These are phyloP conservation scores for Sorex fumeus DNA, from an alignment of 2,113 vertebrate species.

Conservation along the genomic window DNA sequence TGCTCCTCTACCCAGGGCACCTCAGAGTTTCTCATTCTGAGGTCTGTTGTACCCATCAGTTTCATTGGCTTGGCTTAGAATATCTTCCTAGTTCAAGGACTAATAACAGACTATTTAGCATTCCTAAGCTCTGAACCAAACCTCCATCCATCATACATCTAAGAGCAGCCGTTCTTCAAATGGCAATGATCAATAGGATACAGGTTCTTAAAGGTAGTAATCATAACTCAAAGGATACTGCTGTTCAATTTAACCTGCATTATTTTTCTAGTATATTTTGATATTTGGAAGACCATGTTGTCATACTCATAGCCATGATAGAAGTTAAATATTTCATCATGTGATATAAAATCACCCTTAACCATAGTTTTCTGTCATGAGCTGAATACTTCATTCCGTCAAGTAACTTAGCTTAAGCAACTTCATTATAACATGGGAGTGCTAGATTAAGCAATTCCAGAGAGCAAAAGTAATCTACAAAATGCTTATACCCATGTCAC, in stretches of 20 bases:
- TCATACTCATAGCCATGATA: too few relatives aligned
- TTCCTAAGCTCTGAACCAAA: conserved; percentile 34
- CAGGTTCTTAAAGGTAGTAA: not conserved
- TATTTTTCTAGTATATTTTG: not conserved
- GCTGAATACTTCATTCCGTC: not conserved
- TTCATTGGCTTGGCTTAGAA: too few relatives aligned
- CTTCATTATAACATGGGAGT: conserved; percentile 9
- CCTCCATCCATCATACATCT: not conserved
- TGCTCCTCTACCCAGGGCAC: too few relatives aligned
- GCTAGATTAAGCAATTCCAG: not conserved
- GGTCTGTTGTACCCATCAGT: too few relatives aligned
- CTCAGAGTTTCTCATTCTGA: too few relatives aligned
- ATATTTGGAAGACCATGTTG: not conserved
- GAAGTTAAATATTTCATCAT: too few relatives aligned
- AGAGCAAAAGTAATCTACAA: not conserved
- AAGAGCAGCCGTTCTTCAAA: not conserved
- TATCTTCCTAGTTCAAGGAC: not conserved
- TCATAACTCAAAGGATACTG: not conserved
- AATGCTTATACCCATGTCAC: not conserved
- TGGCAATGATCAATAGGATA: not conserved
- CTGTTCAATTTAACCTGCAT: not conserved
- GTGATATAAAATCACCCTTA: not conserved
- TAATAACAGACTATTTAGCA: not conserved
- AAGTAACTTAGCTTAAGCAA: not conserved
- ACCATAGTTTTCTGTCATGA: not conserved